phyloP scores from a whole-genome alignment of 2,888 invertebrate species.

The Metopia argyrocephala region DNA sequence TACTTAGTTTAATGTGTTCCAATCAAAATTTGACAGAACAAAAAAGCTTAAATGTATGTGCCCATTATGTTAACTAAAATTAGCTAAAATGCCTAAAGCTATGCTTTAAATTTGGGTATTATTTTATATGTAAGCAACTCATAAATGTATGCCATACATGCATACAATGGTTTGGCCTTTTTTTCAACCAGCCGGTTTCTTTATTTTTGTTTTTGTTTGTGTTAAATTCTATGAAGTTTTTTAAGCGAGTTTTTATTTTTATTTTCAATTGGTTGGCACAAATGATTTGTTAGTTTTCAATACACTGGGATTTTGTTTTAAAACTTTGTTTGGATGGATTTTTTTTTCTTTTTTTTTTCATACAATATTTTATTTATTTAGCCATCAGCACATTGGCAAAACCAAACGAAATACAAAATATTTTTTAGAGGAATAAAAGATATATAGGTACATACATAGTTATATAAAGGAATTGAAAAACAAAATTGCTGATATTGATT shows the following conservation, averaged over 20 bases:
- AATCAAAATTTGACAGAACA: too few relatives aligned
- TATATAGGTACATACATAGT: not conserved
- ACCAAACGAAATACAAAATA: not conserved
- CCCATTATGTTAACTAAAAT: not conserved
- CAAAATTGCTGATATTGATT: conserved; percentile 45
- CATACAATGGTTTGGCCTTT: conserved; percentile 8
- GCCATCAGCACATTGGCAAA: conserved; percentile 42
- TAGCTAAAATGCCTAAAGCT: not conserved
- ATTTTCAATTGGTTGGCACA: conserved; percentile 10
- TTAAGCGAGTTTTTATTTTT: not conserved
- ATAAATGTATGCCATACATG: conserved; percentile 35
- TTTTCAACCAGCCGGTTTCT: conserved; percentile 1
- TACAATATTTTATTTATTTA: conserved; percentile 43
- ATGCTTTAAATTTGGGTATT: not conserved
- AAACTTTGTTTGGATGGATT: not conserved
- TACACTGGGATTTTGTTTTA: not conserved
- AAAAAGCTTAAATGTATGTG: not conserved
- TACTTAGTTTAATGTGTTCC: too few relatives aligned
- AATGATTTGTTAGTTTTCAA: conserved; percentile 47
- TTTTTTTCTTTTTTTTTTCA: not conserved
- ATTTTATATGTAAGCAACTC: not conserved
- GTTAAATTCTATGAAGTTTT: not conserved
- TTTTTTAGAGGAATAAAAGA: not conserved
- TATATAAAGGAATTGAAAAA: conserved; percentile 3
- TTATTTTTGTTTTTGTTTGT: too few relatives aligned